Evolutionary conservation across 2,113 vertebrate genomes (phyloP), one percentile per base, ranked within the genome.

Genomic region (Oncorhynchus keta): DNA sequence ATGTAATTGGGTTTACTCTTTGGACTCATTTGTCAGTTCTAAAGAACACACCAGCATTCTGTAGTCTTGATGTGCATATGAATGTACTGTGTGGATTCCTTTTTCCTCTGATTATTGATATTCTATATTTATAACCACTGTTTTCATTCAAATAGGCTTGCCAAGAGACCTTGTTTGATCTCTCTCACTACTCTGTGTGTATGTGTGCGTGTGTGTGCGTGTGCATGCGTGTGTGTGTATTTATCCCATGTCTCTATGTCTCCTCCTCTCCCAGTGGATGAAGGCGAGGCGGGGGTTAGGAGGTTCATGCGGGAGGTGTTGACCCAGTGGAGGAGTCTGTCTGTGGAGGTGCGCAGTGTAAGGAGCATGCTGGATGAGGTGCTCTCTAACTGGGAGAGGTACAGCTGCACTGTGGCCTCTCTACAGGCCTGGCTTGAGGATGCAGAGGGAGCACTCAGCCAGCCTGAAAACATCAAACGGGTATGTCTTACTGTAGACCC

Each of bases 291-390:
- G 55, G 95, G 88, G 13, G 95, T 97, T 65, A 94, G 92, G 79
- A 93, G 94, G 76, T 97, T 97, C 85, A 94, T 98, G 94, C 95
- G 79, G 30, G 97, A 98, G 68, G 96, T 96, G 75, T 94, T 96
- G 13, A 93, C 92, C n/a, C 97, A 98, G 86, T 98, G 97, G 97
- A 92, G 95, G 84, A 96, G 97, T 70, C 92, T 98, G 30, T 97
- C 96, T 0, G 96, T 98, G 84, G 97, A 98, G 45, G 94, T 98
- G 22, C 93, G 96, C 79, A 98, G 97, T 1, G 96, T 98, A 66
- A 91, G 94, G 80, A 97, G 96, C 89, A 98, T 98, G 97, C 90
- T 98, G 82, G 96, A 98, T 81, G 97, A 98, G 87, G 97, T 98
- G 32, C 89, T 97, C 51, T 90, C 95, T 55, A 97, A 97, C 86